Percentiles rank a stretch among this genome's conserved stretches.
Evolutionary conservation across 2,797 vertebrate genomes (phyloP).

Genomic region (Bovichtus diacanthus): DNA sequence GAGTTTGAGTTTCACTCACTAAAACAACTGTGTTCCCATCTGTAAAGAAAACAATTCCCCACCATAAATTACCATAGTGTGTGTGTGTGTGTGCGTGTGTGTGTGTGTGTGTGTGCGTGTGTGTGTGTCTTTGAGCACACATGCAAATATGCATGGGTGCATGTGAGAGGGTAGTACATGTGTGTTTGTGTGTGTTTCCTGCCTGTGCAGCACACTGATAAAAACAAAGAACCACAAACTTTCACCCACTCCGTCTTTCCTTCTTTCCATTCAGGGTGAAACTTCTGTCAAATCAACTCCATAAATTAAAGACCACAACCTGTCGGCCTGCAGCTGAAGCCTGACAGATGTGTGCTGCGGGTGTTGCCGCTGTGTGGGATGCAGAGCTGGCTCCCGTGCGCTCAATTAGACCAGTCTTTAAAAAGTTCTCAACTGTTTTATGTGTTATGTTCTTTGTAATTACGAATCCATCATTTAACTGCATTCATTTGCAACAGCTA

Average conservation of each 20-base stretch:
- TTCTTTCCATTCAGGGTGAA: slow-evolving; percentile 62
- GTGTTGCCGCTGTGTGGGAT: slow-evolving; percentile 20
- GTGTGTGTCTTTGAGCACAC: background rate
- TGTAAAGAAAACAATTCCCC: slow-evolving; percentile 7
- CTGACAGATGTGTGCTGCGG: slow-evolving; percentile 54
- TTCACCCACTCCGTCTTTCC: slow-evolving; percentile 52
- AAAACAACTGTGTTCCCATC: background rate
- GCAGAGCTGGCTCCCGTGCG: background rate
- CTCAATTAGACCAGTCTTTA: background rate
- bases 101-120: slow-evolving; percentile 12
- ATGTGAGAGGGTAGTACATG: background rate
- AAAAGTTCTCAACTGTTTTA: background rate
- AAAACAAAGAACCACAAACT: slow-evolving; percentile 76
- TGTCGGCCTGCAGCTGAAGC: slow-evolving; percentile 53
- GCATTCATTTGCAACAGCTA: background rate
- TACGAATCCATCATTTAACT: background rate
- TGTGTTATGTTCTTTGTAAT: background rate
- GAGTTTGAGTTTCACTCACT: background rate
- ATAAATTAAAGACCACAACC: slow-evolving; percentile 80
- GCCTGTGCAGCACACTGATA: slow-evolving; percentile 79
- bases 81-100: background rate
- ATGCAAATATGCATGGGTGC: slow-evolving; percentile 1
- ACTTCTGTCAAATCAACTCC: slow-evolving; percentile 51
- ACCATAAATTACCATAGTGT: slow-evolving; percentile 14
- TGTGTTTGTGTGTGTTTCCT: slow-evolving; percentile 75